Evolutionary conservation across 2,113 vertebrate species (phyloP).

Genomic region (Pachyramphus minor): DNA sequence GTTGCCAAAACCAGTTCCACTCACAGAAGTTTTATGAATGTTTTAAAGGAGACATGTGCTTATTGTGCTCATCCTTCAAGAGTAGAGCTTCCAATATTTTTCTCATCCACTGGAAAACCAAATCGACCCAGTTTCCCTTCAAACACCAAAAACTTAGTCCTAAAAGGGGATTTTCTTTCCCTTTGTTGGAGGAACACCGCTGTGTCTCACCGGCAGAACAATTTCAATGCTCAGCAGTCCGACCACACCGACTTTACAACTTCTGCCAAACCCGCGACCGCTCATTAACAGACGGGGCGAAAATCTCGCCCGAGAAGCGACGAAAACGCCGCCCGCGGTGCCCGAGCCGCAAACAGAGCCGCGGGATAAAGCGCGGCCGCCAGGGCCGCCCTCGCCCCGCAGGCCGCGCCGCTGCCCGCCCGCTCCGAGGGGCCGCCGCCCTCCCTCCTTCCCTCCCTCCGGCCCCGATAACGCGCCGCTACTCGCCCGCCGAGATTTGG

Average conservation of each 20-base stretch:
- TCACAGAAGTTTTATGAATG: accelerated
- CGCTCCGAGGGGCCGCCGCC: background rate
- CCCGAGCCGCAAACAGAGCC: background rate
- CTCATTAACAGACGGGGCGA: background rate
- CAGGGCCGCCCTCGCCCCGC: background rate
- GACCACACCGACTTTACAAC: accelerated
- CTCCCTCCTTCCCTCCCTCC: background rate
- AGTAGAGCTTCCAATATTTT: background rate
- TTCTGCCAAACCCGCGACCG: background rate
- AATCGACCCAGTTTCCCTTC: background rate
- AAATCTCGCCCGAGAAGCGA: background rate
- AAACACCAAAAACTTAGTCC: background rate
- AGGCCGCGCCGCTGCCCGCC: background rate
- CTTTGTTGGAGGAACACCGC: background rate
- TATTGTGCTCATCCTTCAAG: background rate
- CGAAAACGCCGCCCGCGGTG: background rate
- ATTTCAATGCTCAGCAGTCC: background rate
- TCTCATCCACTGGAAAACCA: background rate
- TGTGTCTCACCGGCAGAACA: background rate
- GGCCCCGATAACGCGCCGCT: background rate
- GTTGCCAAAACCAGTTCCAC: accelerated
- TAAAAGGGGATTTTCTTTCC: accelerated
- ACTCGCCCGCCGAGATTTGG: background rate
- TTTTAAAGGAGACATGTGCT: background rate
- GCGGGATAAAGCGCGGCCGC: background rate